phyloP scores from a whole-genome alignment of 2,888 invertebrate species.

The Cenopis cana region DNA sequence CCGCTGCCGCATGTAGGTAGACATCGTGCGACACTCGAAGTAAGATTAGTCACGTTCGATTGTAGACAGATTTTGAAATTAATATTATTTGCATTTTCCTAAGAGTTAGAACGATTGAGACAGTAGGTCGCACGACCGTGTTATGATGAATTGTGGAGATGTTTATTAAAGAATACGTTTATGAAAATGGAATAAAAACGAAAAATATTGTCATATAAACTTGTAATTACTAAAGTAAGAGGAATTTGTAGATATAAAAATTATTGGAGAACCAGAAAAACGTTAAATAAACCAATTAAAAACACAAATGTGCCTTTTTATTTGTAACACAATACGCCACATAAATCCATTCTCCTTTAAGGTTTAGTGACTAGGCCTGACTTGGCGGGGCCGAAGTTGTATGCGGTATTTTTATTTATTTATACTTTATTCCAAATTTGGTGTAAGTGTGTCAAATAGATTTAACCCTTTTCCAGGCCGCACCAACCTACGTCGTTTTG shows the following conservation, averaged over 20 bases:
- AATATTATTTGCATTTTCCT: conserved; percentile 85
- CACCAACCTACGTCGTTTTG: too few relatives aligned
- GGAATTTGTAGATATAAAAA: conserved; percentile 62
- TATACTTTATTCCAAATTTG: too few relatives aligned
- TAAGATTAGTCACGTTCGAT: conserved; percentile 82
- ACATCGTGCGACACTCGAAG: conserved; percentile 76
- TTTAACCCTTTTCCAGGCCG: too few relatives aligned
- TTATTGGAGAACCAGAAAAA: conserved; percentile 84
- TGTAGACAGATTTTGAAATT: conserved; percentile 82
- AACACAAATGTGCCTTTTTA: conserved; percentile 76
- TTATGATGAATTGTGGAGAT: conserved; percentile 83
- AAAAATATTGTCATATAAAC: conserved; percentile 85
- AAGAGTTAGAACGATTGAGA: conserved; percentile 83
- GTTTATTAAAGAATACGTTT: conserved; percentile 84
- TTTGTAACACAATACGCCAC: conserved; percentile 48
- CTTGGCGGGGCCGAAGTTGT: too few relatives aligned
- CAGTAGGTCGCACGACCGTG: conserved; percentile 84
- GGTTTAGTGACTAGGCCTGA: too few relatives aligned
- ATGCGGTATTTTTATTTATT: too few relatives aligned
- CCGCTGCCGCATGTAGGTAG: conserved; percentile 68
- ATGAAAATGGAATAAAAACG: conserved; percentile 84
- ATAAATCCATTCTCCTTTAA: not conserved
- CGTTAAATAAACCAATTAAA: conserved; percentile 85
- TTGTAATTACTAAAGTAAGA: conserved; percentile 85
- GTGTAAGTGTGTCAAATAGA: too few relatives aligned